These are phyloP conservation scores for Heliconius aoede DNA, from an alignment of 2,888 invertebrate genomes.

Conservation along the genomic window DNA sequence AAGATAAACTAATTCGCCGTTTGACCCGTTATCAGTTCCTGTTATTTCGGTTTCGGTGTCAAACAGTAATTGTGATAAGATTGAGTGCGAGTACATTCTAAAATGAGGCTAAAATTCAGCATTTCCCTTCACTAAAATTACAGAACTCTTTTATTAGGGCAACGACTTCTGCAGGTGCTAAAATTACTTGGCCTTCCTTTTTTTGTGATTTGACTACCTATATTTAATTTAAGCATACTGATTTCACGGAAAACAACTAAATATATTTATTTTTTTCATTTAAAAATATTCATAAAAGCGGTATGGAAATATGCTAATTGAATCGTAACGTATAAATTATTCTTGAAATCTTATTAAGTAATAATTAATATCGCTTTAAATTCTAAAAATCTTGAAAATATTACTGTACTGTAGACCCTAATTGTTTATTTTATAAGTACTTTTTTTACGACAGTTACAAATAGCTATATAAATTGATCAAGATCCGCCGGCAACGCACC, in stretches of 20 bases:
- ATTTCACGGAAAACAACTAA: neutral
- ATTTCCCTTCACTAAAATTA: neutral
- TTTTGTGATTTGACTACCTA: neutral
- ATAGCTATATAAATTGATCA: no score
- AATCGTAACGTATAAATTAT: no score
- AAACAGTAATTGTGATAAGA: conserved; percentile 27
- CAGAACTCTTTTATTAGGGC: neutral
- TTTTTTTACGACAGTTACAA: no score
- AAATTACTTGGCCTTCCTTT: neutral
- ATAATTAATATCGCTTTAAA: no score
- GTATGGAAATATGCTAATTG: no score
- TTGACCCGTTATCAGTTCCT: conserved; percentile 35
- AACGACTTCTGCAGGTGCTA: conserved; percentile 1
- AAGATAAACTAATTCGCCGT: conserved; percentile 20
- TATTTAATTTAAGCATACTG: neutral
- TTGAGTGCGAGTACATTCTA: neutral
- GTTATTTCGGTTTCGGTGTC: conserved; percentile 35
- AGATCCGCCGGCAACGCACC: no score
- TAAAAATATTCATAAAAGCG: no score
- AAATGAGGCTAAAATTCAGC: neutral
- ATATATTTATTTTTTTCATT: no score
- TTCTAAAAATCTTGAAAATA: no score
- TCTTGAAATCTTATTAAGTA: no score
- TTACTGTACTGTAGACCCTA: no score
- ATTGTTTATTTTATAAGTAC: no score